phyloP scores from a whole-genome alignment of 2,113 vertebrate genomes.

The Tragelaphus imberbis region DNA sequence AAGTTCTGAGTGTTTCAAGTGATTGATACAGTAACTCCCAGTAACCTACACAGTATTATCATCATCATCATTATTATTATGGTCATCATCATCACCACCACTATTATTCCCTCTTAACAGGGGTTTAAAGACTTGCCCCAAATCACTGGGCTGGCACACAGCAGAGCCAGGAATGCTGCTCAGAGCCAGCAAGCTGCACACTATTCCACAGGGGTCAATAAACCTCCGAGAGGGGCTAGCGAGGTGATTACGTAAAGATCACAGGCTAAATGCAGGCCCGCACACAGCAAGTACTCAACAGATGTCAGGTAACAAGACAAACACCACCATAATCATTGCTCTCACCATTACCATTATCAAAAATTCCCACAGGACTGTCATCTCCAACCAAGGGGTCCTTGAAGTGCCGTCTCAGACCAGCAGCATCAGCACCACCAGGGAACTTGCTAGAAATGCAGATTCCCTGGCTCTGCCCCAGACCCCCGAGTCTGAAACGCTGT shows the following conservation, averaged over 20 bases:
- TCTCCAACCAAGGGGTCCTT: not conserved
- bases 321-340: not conserved
- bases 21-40: fast-evolving
- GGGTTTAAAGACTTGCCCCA: not conserved
- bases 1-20: not conserved
- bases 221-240: fast-evolving
- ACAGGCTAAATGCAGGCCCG: not conserved
- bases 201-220: fast-evolving
- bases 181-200: not conserved
- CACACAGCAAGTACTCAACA: not conserved
- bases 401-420: not conserved
- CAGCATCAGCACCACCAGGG: fast-evolving
- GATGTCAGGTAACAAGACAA: not conserved
- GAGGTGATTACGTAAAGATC: not conserved
- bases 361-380: not conserved
- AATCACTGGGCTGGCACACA: not conserved
- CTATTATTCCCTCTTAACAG: not conserved
- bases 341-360: fast-evolving
- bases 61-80: not conserved
- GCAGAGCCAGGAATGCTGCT: not conserved
- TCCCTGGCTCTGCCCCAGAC: not conserved
- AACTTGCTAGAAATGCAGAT: not conserved
- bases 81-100: not conserved
- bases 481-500: fast-evolving
- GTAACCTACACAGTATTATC: fast-evolving